A percentile compares a stretch with the other conserved stretches of the same genome.
These are phyloP conservation scores for Illadopsis cleaveri DNA, from an alignment of 2,113 vertebrate species.

Conservation along the genomic window DNA sequence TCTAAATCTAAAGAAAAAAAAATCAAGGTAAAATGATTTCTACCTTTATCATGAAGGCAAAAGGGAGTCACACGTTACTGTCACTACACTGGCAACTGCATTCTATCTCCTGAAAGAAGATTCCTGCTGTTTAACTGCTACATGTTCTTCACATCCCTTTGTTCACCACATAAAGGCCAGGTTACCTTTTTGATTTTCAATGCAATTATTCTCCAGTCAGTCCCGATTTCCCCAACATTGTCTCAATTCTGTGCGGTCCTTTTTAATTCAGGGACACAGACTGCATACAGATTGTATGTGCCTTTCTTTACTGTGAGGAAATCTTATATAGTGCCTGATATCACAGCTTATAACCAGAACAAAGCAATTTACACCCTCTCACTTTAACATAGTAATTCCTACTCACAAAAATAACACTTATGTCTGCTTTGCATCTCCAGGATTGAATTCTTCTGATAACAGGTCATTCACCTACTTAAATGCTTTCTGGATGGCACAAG, in stretches of 20 bases:
- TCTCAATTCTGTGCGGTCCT: fast-evolving
- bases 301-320: neutral
- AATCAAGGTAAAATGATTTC: neutral
- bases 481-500: neutral
- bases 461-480: neutral
- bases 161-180: neutral
- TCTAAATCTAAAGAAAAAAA: neutral
- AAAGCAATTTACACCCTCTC: neutral
- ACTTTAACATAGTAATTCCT: neutral
- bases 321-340: fast-evolving
- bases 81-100: neutral
- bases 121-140: neutral
- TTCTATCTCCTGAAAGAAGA: neutral
- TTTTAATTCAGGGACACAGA: neutral
- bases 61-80: neutral
- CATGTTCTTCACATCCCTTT: neutral
- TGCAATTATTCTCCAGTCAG: neutral
- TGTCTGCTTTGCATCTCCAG: neutral
- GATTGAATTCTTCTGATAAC: neutral
- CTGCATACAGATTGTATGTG: neutral
- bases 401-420: neutral
- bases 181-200: neutral
- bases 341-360: neutral
- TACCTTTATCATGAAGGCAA: neutral
- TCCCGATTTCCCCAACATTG: neutral